Conservation (phyloP, 2,797 vertebrate genomes). For the Eulemur mongoz region DNA sequence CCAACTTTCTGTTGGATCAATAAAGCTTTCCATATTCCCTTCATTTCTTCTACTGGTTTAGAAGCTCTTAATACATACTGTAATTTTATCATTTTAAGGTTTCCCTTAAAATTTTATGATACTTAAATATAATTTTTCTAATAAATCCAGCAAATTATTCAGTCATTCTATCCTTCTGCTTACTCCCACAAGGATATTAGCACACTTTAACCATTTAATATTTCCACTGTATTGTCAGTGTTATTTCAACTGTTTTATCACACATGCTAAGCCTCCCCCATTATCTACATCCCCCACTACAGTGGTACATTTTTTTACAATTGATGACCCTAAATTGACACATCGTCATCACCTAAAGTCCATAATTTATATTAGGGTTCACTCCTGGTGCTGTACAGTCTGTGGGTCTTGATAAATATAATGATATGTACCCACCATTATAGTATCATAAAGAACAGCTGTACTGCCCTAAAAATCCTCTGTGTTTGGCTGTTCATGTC, state of each 20-base stretch:
- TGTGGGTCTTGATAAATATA: background rate
- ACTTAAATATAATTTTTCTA: slow-evolving; percentile 5
- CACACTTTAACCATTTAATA: background rate
- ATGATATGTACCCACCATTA: background rate
- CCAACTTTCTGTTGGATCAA: background rate
- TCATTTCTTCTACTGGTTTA: background rate
- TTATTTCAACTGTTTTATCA: background rate
- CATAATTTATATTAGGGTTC: background rate
- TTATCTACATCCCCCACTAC: too few species aligned
- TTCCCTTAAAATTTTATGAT: slow-evolving; percentile 1
- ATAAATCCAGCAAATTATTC: background rate
- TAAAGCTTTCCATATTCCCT: background rate
- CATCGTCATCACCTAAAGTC: background rate
- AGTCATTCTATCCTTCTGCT: background rate
- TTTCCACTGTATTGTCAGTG: background rate
- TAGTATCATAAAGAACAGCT: background rate
- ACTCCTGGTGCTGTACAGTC: background rate
- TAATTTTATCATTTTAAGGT: background rate
- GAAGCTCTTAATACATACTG: background rate
- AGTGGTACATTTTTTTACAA: background rate
- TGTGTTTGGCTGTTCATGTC: background rate
- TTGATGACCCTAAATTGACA: background rate
- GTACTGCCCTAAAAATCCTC: background rate
- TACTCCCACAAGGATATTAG: background rate
- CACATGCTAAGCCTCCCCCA: background rate